A percentile compares a stretch with the other conserved stretches of the same genome.
Conservation (phyloP, 1,140 invertebrate species). For the Trichonephila inaurata region DNA sequence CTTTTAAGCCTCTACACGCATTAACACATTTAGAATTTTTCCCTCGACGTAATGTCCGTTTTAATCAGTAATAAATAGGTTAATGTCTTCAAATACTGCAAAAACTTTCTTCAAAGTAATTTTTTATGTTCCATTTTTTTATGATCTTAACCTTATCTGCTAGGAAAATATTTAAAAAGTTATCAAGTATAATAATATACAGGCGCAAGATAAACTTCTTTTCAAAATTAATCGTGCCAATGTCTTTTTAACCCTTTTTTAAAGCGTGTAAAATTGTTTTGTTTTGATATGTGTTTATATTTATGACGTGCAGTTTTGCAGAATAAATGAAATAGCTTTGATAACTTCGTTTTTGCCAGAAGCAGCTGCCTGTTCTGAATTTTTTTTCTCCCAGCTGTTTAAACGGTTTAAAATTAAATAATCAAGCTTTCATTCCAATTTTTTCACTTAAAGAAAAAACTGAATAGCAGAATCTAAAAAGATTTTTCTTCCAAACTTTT, state of each 20-base stretch:
- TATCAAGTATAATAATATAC: no score
- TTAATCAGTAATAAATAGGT: conserved; percentile 16
- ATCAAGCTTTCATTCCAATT: conserved; percentile 51
- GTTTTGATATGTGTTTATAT: not conserved
- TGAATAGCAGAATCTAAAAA: not conserved
- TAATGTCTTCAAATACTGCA: not conserved
- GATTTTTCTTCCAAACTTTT: not conserved
- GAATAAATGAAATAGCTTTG: not conserved
- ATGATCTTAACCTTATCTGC: no score
- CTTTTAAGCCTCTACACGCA: not conserved
- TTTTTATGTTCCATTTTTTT: not conserved
- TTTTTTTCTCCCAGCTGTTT: not conserved
- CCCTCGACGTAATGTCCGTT: not conserved
- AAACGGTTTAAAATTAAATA: conserved; percentile 48
- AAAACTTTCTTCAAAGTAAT: not conserved
- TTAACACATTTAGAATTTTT: not conserved
- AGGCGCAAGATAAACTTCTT: not conserved
- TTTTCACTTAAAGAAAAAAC: conserved; percentile 25
- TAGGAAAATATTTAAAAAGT: no score
- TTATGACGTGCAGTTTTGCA: not conserved
- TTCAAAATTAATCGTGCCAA: not conserved
- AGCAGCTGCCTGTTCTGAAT: not conserved
- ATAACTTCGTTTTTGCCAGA: not conserved
- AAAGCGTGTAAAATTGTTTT: not conserved
- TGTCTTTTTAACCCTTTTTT: not conserved